Evolutionary conservation across 1,140 invertebrate species (phyloP).

Genomic region (Plutomurus gul): DNA sequence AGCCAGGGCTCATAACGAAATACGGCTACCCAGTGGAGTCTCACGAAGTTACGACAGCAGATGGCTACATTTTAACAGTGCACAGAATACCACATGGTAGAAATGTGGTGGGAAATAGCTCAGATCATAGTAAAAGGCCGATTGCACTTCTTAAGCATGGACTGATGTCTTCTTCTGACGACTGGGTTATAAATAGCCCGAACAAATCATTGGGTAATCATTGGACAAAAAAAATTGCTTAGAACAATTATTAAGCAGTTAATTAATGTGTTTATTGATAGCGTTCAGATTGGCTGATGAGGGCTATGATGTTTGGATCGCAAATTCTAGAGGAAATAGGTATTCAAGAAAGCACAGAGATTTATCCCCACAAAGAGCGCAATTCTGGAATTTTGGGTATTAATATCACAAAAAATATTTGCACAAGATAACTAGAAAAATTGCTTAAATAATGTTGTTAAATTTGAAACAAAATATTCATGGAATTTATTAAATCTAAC

Average conservation of each 20-base stretch:
- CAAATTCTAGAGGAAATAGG: constrained; percentile 60
- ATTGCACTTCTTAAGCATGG: constrained; percentile 70
- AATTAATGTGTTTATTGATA: constrained; percentile 45
- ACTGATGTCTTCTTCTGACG: constrained; percentile 72
- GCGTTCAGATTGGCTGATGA: constrained; percentile 57
- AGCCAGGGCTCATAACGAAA: constrained; percentile 54
- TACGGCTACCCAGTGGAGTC: constrained; percentile 58
- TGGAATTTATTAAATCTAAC: background rate
- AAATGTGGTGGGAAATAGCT: background rate
- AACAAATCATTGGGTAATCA: constrained; percentile 62
- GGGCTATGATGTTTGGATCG: constrained; percentile 63
- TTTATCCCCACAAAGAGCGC: constrained; percentile 50
- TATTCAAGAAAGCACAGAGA: constrained; percentile 58
- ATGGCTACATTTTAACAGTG: constrained; percentile 64
- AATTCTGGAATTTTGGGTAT: constrained; percentile 60
- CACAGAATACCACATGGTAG: constrained; percentile 62
- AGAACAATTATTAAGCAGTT: constrained; percentile 54
- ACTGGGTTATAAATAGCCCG: constrained; percentile 72
- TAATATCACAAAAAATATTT: background rate
- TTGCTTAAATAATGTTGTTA: background rate
- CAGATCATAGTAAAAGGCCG: background rate
- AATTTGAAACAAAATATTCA: background rate
- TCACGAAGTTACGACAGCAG: constrained; percentile 57
- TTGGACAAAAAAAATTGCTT: background rate
- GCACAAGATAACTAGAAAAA: no score